Conservation (phyloP, 2,888 invertebrate species). For the Dyspetes luteomarginatus region DNA sequence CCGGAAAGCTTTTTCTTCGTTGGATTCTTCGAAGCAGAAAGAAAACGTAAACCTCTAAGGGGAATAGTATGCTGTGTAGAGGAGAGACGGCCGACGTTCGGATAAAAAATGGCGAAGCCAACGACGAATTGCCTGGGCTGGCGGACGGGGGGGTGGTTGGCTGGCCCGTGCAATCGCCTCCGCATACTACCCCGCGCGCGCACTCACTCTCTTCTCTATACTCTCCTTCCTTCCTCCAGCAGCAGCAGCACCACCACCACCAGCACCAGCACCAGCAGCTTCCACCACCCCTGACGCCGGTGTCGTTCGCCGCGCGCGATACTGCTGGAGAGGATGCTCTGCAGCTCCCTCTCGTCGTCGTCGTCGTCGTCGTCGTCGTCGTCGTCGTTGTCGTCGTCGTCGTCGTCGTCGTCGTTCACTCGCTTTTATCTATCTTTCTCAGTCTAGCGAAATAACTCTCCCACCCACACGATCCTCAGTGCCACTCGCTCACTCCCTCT, state of each 20-base stretch:
- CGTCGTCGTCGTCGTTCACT: constrained; percentile 19
- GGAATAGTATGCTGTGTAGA: constrained; percentile 52
- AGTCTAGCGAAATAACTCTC: constrained; percentile 17
- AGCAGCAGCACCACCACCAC: constrained; percentile 41
- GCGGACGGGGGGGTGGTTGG: constrained; percentile 64
- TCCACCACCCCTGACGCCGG: constrained; percentile 62
- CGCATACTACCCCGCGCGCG: constrained; percentile 63
- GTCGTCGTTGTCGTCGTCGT: constrained; percentile 46
- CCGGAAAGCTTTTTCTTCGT: constrained; percentile 52
- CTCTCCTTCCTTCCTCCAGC: constrained; percentile 59
- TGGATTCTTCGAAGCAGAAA: constrained; percentile 55
- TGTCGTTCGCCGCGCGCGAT: constrained; percentile 66
- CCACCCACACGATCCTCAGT: constrained; percentile 36
- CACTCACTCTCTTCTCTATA: constrained; percentile 65
- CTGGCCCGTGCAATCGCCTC: constrained; percentile 67
- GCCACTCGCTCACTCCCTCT: constrained; percentile 51
- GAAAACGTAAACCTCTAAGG: constrained; percentile 41
- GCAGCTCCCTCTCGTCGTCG: constrained; percentile 61
- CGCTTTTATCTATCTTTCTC: constrained; percentile 49
- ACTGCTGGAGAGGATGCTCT: constrained; percentile 65
- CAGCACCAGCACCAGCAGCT: constrained; percentile 34
- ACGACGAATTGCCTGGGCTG: constrained; percentile 73
- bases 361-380: constrained; percentile 53
- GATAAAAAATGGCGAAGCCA: constrained; percentile 75
- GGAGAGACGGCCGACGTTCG: constrained; percentile 58